Base-by-base conservation (phyloP, 2,113 vertebrate species). In the Pogonocichla stellata region DNA sequence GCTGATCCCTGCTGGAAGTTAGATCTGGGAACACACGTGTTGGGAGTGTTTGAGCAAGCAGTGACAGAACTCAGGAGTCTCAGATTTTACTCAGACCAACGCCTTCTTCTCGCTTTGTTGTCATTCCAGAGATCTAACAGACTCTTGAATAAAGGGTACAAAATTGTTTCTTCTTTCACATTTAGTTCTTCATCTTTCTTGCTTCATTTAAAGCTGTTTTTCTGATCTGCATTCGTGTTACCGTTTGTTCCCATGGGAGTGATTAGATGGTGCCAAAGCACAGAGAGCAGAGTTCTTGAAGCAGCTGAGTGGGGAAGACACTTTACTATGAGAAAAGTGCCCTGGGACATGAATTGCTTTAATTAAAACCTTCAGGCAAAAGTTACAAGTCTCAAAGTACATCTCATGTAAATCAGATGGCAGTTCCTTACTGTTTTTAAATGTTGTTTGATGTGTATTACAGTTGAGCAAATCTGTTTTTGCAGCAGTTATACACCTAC, bases 301-400 rank as follows among this genome's bases (percentile, higher is more conserved):
- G 84, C 88, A 74, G 66, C 6, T 80, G 74, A 85, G 36, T 9
- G 53, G 80, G 43, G 70, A 75, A 78, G 93, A 58, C 3, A 3
- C 67, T 79, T 92, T 81, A 31, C 34, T 85, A 84, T 36, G 24
- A 66, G 91, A 64, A 71, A 83, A 90, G 56, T 77, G 92, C 87
- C 74, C 75, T 90, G 91, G 86, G 85, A 80, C 85, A 54, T 48
- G 85, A 95, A 67, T 67, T 90, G 82, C 92, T 95, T 93, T 90
- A 94, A 93, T 96, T 95, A 88, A 93, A 93, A 80, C 72, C 88
- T 81, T 60, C 67, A 81, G 85, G 96, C 94, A 66, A 69, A 86
- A 93, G 92, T 85, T 90, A 89, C 45, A 91, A 92, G 73, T 91
- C 83, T 95, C 90, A 54, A 80, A 96, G 93, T 88, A 89, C 71